Evolutionary conservation across 2,113 vertebrate species (phyloP).

Genomic region (Cygnus atratus): DNA sequence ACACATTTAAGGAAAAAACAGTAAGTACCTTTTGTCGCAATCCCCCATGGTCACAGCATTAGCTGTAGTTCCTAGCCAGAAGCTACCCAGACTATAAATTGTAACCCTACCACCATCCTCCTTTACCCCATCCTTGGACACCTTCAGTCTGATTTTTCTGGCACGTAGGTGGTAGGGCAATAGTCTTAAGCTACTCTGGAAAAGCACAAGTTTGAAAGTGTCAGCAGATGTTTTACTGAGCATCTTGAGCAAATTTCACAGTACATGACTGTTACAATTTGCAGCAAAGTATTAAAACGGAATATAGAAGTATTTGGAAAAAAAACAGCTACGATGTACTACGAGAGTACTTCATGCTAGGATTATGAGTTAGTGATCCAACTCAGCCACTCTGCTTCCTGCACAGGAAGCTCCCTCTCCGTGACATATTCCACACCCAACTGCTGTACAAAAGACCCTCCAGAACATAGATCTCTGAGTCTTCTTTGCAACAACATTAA

Average conservation of each 20-base stretch:
- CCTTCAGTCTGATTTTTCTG: not conserved
- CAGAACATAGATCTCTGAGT: not conserved
- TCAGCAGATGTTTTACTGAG: not conserved
- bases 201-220: not conserved
- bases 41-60: not conserved
- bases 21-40: not conserved
- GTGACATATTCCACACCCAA: not conserved
- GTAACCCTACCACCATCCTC: not conserved
- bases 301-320: not conserved
- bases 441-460: not conserved
- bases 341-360: rapidly evolving
- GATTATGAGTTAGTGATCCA: not conserved
- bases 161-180: not conserved
- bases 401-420: not conserved
- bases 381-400: not conserved
- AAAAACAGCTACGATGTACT: not conserved
- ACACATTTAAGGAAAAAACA: not conserved
- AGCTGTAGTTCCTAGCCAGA: not conserved
- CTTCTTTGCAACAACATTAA: not conserved
- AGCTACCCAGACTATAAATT: not conserved
- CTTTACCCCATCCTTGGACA: not conserved
- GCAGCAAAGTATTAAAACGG: not conserved
- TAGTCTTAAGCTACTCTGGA: not conserved
- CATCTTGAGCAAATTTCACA: not conserved
- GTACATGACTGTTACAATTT: not conserved